phyloP scores from a whole-genome alignment of 2,113 vertebrate species.

The Stegostoma tigrinum region DNA sequence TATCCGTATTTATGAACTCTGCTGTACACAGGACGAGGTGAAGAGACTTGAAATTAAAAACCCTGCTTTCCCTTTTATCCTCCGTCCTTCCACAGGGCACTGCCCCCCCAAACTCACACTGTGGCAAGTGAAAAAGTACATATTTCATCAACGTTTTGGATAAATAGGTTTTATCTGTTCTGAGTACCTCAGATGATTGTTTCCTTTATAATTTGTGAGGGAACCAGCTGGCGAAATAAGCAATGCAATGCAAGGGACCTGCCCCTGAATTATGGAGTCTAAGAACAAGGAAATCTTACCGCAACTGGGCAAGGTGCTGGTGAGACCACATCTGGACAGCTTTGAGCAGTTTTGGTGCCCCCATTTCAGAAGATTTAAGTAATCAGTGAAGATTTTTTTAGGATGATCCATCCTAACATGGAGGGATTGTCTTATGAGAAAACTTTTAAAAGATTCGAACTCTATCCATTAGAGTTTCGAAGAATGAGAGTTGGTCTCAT shows the following conservation, averaged over 20 bases:
- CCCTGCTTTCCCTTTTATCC: neutral
- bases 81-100: neutral
- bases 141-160: neutral
- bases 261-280: too few relatives aligned
- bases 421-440: too few relatives aligned
- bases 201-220: neutral
- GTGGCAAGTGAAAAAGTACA: neutral
- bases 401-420: too few relatives aligned
- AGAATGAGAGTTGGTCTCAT: too few relatives aligned
- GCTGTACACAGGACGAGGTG: neutral
- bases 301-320: too few relatives aligned
- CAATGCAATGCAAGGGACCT: neutral
- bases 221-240: neutral
- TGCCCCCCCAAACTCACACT: neutral
- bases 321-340: too few relatives aligned
- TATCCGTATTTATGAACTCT: neutral
- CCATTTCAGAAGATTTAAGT: too few relatives aligned
- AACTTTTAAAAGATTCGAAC: too few relatives aligned
- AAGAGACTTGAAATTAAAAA: neutral
- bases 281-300: too few relatives aligned
- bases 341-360: too few relatives aligned
- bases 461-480: too few relatives aligned
- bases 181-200: neutral
- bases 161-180: neutral
- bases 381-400: too few relatives aligned